These are phyloP conservation scores for Semaprochilodus insignis DNA, from an alignment of 2,797 vertebrate species.

Conservation along the genomic window DNA sequence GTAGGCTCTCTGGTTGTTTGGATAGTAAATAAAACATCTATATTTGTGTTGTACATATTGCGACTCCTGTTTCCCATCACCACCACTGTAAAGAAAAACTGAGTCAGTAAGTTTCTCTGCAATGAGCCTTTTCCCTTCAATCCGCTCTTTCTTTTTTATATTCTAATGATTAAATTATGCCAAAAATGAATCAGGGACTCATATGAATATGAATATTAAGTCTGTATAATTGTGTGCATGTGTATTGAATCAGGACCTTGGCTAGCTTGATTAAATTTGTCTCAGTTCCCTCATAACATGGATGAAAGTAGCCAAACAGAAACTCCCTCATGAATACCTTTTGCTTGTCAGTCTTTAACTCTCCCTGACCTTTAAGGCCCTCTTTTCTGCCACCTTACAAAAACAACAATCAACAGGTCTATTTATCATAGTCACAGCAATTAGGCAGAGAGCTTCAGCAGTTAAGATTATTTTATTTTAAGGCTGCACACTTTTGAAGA, in stretches of 20 bases:
- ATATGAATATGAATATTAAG: slow-evolving; percentile 2
- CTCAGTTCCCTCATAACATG: not conserved
- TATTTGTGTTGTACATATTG: too few species aligned
- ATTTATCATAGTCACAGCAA: slow-evolving; percentile 38
- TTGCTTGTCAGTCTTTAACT: slow-evolving; percentile 6
- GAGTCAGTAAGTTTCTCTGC: too few species aligned
- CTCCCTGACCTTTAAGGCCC: slow-evolving; percentile 19
- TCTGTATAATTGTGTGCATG: not conserved
- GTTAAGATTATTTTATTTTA: slow-evolving; percentile 13
- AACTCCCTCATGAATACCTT: not conserved
- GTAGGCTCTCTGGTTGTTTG: too few species aligned
- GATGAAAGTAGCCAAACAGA: not conserved
- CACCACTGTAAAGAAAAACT: too few species aligned
- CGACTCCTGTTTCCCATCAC: too few species aligned
- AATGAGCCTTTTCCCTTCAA: too few species aligned
- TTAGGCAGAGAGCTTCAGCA: not conserved
- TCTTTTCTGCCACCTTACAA: slow-evolving; percentile 18
- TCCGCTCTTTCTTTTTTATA: too few species aligned
- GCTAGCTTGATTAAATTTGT: not conserved
- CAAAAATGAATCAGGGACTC: not conserved
- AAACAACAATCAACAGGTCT: slow-evolving; percentile 47
- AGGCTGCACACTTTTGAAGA: slow-evolving; percentile 23
- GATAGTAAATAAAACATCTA: too few species aligned
- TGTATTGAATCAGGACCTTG: not conserved
- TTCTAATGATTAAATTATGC: too few species aligned